A percentile compares a stretch with the other conserved stretches of the same genome.
Conservation (phyloP, 2,797 vertebrate species). For the Acestrorhynchus altus region DNA sequence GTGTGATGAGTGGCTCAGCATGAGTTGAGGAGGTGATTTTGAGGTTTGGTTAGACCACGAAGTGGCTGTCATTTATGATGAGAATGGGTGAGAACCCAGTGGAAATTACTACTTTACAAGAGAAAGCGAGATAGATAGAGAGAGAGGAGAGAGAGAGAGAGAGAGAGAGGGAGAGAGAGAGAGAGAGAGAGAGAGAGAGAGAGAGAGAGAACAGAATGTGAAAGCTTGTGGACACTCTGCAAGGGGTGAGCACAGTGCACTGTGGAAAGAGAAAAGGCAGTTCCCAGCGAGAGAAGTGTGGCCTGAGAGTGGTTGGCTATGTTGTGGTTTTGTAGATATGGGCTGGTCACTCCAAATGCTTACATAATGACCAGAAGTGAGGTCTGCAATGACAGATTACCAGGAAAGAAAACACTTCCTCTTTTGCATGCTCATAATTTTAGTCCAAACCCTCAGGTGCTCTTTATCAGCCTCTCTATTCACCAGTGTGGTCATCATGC, state of each 20-base stretch:
- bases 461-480: neutral
- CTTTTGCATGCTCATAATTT: conserved; percentile 6
- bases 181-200: conserved; percentile 29
- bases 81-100: conserved; percentile 41
- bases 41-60: conserved; percentile 54
- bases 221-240: conserved; percentile 48
- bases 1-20: conserved; percentile 43
- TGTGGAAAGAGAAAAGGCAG: conserved; percentile 18
- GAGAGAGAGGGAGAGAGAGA: conserved; percentile 4
- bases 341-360: conserved; percentile 15
- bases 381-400: conserved; percentile 4
- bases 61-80: conserved; percentile 49
- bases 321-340: conserved; percentile 7
- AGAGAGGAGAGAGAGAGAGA: conserved; percentile 19
- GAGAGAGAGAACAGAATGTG: conserved; percentile 45
- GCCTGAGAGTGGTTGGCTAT: neutral
- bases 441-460: neutral
- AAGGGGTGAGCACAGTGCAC: conserved; percentile 3
- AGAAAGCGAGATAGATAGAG: conserved; percentile 20
- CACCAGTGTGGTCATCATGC: no score
- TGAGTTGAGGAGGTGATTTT: conserved; percentile 57
- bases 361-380: conserved; percentile 15
- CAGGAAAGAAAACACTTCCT: conserved; percentile 24
- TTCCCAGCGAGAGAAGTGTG: conserved; percentile 20
- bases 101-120: conserved; percentile 41